Conservation (phyloP, 2,113 vertebrate genomes). For the Phrynocephalus versicolor region DNA sequence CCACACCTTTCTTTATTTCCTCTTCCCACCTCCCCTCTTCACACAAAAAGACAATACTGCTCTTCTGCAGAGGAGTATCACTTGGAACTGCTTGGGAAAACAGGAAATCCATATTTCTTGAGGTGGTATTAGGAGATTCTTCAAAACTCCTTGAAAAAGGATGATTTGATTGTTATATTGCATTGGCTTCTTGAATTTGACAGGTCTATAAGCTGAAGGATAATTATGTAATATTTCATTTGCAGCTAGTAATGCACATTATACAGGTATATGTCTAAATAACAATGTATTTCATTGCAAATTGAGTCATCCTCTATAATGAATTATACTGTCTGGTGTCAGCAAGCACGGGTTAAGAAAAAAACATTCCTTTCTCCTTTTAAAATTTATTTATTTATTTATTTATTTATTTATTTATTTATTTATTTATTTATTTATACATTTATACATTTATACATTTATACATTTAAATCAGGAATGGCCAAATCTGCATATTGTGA, state of each 20-base stretch:
- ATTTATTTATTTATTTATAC: no score
- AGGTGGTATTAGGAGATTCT: background rate
- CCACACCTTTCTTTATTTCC: slow-evolving; percentile 46
- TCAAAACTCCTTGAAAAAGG: slow-evolving; percentile 54
- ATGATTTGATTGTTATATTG: slow-evolving; percentile 44
- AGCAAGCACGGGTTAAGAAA: slow-evolving; percentile 8
- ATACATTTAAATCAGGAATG: background rate
- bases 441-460: no score
- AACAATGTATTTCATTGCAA: slow-evolving; percentile 21
- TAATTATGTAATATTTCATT: slow-evolving; percentile 32
- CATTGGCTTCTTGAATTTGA: slow-evolving; percentile 29
- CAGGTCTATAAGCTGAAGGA: slow-evolving; percentile 40
- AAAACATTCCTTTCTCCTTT: background rate
- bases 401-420: no score
- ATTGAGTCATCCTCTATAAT: slow-evolving; percentile 2
- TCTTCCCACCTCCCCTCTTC: slow-evolving; percentile 27
- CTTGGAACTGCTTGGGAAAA: slow-evolving; percentile 53
- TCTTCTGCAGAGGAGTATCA: background rate
- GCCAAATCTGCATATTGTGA: background rate
- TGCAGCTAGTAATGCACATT: slow-evolving; percentile 20
- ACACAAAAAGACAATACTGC: slow-evolving; percentile 3
- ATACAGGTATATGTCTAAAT: background rate
- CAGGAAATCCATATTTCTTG: slow-evolving; percentile 42
- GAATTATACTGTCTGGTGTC: background rate
- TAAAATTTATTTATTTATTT: no score